These are phyloP conservation scores for Coranthus polyacanthus DNA, from an alignment of 2,797 vertebrate genomes.

Conservation along the genomic window DNA sequence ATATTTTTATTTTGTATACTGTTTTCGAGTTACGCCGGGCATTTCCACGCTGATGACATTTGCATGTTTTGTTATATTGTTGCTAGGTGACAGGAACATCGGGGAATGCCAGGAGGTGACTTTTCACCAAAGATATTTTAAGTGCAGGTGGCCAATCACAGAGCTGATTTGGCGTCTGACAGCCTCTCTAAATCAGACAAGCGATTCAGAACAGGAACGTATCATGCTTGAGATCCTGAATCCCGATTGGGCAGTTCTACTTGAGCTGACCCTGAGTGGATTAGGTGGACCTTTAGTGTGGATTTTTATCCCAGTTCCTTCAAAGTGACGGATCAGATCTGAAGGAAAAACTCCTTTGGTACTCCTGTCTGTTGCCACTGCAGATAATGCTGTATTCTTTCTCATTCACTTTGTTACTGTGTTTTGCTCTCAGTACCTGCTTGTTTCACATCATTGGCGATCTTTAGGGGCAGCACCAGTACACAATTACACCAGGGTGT, in stretches of 20 bases:
- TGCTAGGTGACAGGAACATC: constrained; percentile 67
- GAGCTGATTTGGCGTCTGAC: constrained; percentile 27
- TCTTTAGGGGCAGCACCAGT: constrained; percentile 12
- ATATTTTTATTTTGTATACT: constrained; percentile 99
- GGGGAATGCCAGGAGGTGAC: constrained; percentile 74
- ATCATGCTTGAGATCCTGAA: constrained; percentile 36
- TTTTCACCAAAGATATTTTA: constrained; percentile 81
- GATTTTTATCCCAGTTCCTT: constrained; percentile 6
- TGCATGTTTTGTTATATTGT: constrained; percentile 74
- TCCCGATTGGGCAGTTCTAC: constrained; percentile 23
- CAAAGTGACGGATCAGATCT: constrained; percentile 21
- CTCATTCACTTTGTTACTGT: constrained; percentile 44
- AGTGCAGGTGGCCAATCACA: constrained; percentile 65
- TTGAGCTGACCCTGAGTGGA: constrained; percentile 4
- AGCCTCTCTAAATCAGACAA: constrained; percentile 42
- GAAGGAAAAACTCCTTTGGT: constrained; percentile 11
- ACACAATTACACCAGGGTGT: background rate
- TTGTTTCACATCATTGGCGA: constrained; percentile 17
- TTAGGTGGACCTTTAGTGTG: background rate
- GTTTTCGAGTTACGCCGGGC: constrained; percentile 84
- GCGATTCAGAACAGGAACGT: constrained; percentile 35
- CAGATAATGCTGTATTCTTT: constrained; percentile 51
- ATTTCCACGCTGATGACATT: constrained; percentile 76
- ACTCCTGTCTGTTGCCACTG: constrained; percentile 31
- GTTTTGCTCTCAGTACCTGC: constrained; percentile 41